These are phyloP conservation scores for Lochmaea capreae DNA, from an alignment of 2,888 invertebrate genomes.

Conservation along the genomic window DNA sequence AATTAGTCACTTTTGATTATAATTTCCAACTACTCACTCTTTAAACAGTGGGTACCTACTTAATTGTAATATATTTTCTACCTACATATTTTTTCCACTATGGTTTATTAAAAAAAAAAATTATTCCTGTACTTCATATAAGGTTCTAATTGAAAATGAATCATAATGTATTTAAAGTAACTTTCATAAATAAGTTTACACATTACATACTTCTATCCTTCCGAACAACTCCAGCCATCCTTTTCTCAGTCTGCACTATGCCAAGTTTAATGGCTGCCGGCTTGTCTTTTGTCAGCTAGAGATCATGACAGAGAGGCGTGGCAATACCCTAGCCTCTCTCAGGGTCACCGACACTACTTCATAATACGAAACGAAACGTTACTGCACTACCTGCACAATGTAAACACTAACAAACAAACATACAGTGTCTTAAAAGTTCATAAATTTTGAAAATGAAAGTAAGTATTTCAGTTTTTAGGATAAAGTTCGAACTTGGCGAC, in stretches of 20 bases:
- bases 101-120: too few species aligned
- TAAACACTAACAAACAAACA: conserved; percentile 3
- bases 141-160: background rate
- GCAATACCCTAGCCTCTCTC: conserved; percentile 51
- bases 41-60: too few species aligned
- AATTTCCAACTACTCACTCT: too few species aligned
- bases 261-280: conserved; percentile 60
- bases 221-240: conserved; percentile 40
- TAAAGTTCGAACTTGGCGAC: conserved; percentile 40
- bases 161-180: conserved; percentile 8
- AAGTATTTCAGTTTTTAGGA: background rate
- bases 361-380: background rate
- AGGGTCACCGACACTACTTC: conserved; percentile 31
- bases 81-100: too few species aligned
- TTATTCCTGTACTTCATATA: too few species aligned
- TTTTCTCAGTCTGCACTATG: conserved; percentile 54
- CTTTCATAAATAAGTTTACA: conserved; percentile 1
- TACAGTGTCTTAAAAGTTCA: background rate
- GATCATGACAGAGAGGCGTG: conserved; percentile 60
- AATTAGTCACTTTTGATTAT: too few species aligned
- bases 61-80: too few species aligned
- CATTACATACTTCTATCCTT: conserved; percentile 13
- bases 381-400: background rate
- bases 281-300: conserved; percentile 60
- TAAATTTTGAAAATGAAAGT: background rate